Evolutionary conservation across 2,113 vertebrate species (phyloP), one percentile per base, ranked within the genome.

Genomic region (Pterophyllum scalare): DNA sequence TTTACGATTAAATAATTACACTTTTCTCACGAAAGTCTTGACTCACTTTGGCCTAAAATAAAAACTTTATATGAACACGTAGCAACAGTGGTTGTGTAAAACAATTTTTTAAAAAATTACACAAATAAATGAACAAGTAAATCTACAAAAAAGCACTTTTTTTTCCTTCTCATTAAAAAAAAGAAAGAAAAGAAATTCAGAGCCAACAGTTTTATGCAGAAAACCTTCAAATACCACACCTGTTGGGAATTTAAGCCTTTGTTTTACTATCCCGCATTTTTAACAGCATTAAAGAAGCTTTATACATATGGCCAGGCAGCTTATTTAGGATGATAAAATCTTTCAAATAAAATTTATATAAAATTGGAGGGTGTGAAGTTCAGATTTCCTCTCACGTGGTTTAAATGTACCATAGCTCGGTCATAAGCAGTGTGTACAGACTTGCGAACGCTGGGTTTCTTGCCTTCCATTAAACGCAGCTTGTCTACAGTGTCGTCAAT

Each of bases 401-500:
- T 98, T 94, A 97, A 93, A 93, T 99, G 98, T 7, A 96, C 95
- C 96, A 99, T 98, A 54, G 98, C 98, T 1, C 98, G 95, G 94
- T 98, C 97, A 0, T 99, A 99, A 1, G 98, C 98, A 89, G 96
- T 97, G 94, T 99, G 98, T 61, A 99, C 98, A 0, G 98, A 99
- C 82, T 99, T 99, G 88, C 98, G 97, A 76, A 99, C 98, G 87
- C 97, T 99, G 79, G 97, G 97, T 87, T 99, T 99, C 80, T 98
- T 97, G 7, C 98, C 98, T 91, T 99, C 98, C 95, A 99, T 93
- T 95, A 99, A 95, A 87, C 98, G 98, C 65, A 99, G 94, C 84
- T 99, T 98, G 95, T 99, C 98, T 86, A 98, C 97, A 0, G 98
- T 98, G 93, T 99, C 97, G 1, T 99, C 98, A 90, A 96, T 93